Evolutionary conservation across 2,888 invertebrate species (phyloP).

Genomic region (Protophormia terraenovae): DNA sequence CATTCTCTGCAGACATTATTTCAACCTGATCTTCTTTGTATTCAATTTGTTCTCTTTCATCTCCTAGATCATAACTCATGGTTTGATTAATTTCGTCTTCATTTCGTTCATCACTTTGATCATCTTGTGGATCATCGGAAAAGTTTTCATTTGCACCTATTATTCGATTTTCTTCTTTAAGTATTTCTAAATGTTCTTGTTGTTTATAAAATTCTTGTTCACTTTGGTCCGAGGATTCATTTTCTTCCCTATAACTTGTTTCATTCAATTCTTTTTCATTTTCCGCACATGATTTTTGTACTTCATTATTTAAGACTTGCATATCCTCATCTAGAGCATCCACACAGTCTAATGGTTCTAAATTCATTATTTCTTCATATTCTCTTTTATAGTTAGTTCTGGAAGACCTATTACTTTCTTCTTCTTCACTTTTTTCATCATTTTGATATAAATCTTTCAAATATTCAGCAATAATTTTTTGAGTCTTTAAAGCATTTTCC

Average conservation of each 20-base stretch:
- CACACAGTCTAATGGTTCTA: slow-evolving; percentile 22
- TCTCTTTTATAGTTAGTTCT: slow-evolving; percentile 48
- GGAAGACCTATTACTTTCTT: slow-evolving; percentile 1
- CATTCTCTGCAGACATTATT: neutral
- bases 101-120: slow-evolving; percentile 43
- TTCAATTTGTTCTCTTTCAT: neutral
- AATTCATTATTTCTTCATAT: slow-evolving; percentile 39
- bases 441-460: slow-evolving; percentile 29
- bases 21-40: neutral
- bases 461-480: slow-evolving; percentile 72
- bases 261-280: slow-evolving; percentile 14
- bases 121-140: slow-evolving; percentile 65
- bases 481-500: slow-evolving; percentile 75
- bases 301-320: slow-evolving; percentile 31
- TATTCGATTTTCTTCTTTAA: slow-evolving; percentile 4
- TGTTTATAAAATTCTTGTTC: slow-evolving; percentile 2
- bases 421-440: neutral
- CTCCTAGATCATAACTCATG: no score
- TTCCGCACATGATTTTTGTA: neutral
- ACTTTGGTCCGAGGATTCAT: neutral
- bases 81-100: neutral
- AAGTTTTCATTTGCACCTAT: neutral
- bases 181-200: neutral
- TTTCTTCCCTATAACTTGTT: neutral
- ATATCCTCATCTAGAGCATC: slow-evolving; percentile 32